Base-by-base conservation (phyloP, 2,888 invertebrate genomes). In the Archips xylosteana region DNA sequence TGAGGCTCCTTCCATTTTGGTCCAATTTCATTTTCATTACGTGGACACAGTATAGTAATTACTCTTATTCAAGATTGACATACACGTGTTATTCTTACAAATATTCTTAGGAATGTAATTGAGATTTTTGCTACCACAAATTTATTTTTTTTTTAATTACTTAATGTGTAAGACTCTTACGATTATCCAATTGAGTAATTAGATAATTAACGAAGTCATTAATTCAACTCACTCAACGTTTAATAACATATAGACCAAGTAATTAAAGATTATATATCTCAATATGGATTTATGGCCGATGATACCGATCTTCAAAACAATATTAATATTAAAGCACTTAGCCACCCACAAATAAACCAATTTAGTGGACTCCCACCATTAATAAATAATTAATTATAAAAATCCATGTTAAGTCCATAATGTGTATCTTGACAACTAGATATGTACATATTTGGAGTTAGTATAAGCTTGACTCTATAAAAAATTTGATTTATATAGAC, bases 301-400 rank as follows among this genome's bases (percentile, higher is more conserved):
- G 68, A 69, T 69, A 59, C 10, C 68, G 51, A 73, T 73, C 68
- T 68, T 32, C 36, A 13, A 45, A 57, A 39, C 13, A 15, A 57
- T 61, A 54, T 72, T 67, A 67, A 72, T 72, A 68, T 54, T 63
- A 70, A 57, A 63, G 6, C 65, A 65, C 49, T 71, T 54, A 65
- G 39, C 73, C 68, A 73, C 73, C 73, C 73, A 73, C 73, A 49
- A 57, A 59, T 57, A 64, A 64, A 68, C 63, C 34, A 15, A 64
- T 57, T 68, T 12, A 51, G 66, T 62, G 23, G 57, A 59, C 49
- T 63, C 54, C 57, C 49, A 32, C 65, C 32, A 60, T 59, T 39
- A 65, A 12, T 32, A n/a, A n/a, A 15, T 39, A 65, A 47, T 32
- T 63, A 63, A 63, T 47, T 63, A 47, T 42, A 10, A 34, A 63